Evolutionary conservation across 92 coral and sea anemone species (phyloP), one percentile per base, ranked within the genome.

Genomic region (Palythoa caribaeorum): DNA sequence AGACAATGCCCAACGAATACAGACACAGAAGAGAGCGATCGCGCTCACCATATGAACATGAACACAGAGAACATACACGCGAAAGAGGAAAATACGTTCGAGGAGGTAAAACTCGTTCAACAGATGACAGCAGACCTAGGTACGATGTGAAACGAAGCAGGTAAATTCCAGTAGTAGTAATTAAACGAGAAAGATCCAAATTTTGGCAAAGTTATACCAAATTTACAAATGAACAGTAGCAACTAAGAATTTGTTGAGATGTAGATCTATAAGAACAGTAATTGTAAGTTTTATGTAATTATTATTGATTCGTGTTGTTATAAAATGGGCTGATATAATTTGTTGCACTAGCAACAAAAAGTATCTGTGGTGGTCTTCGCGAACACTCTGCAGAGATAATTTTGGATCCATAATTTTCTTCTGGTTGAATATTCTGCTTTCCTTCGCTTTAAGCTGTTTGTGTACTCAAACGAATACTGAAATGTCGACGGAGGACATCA

Each of bases 21-120:
- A 81, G 76, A 55, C 86, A 71, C 21, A 65, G 75, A 39, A 65
- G 86, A 66, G 44, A 66, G 5, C 75, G 86, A 66, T 81, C 86
- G 12, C 86, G 86, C 13, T 81, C 86, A 19, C 86, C 86, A 21
- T 7, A 66, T 15, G n/a, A 38, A 81, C 73, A 66, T 17, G 62
- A 62, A 38, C 44, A 79, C 54, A 16, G 71, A 3, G 20, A 53
- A 21, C 20, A 78, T 54, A 38, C 16, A 36, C 38, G 85, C 35
- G 74, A 84, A 50, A 71, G 90, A 62, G 90, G 60, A 19, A 85
- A 51, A 3, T 21, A 85, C 40, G 83, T 52, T 14, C 92, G 89
- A 10, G 54, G 40, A 28, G 74, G 63, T 15, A 79, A 84, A 37
- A 72, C 84, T 39, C 65, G 87, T 12, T 86, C 92, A 19, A 88